Evolutionary conservation across 2,113 vertebrate species (phyloP), one percentile per base, ranked within the genome.

Genomic region (Dunckerocampus dactyliophorus): DNA sequence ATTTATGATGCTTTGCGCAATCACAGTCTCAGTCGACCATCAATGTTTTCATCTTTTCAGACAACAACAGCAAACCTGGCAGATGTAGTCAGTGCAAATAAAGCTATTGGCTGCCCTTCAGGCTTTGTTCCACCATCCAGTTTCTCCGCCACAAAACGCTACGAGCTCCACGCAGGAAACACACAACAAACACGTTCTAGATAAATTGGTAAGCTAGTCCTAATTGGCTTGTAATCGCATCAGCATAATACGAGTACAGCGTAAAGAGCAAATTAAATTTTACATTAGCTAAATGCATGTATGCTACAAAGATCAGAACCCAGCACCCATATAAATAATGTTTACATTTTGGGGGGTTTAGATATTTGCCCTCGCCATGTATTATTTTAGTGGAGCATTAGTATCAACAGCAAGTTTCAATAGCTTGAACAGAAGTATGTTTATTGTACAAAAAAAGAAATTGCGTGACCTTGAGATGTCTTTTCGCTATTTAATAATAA

Each of bases 171-270:
- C 62, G 75, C 67, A 82, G 72, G 71, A 75, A 72, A 71, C 68
- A 64, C 70, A 71, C 77, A 85, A 80, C 75, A 86, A 87, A 89
- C 81, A 84, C n/a, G 65, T 59, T 60, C 37, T 11, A 42, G 75
- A n/a, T 74, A 87, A 88, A 90, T 85, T 87, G 84, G 84, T 68
- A 85, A 82, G 72, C 69, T 63, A 52, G 69, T 73, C 63, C 66
- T 83, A 86, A 90, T 89, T 89, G 87, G 79, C 86, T 64, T 76
- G 67, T 85, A 87, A 88, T 88, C 86, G 88, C 79, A 85, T 71
- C 77, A 76, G 76, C 69, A 64, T 47, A 63, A 72, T 62, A 63
- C 46, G 52, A 65, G 63, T 53, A 63, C 73, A 65, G 69, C 54
- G 66, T 63, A 72, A 69, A 54, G 3, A 22, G 19, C 21, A 46